Conservation (phyloP, 2,113 vertebrate genomes). For the Monarcha castaneiventris region DNA sequence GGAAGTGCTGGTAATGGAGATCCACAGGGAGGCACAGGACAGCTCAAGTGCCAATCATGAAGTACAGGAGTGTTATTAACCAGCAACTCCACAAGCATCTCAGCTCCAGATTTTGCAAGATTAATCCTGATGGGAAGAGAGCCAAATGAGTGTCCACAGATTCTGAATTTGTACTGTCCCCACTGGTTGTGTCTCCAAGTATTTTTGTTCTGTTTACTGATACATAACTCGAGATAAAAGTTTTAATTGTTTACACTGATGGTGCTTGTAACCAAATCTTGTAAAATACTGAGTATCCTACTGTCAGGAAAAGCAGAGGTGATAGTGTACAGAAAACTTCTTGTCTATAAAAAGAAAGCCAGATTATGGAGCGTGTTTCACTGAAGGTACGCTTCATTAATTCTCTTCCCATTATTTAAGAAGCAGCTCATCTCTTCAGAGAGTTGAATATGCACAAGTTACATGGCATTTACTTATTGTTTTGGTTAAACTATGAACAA, state of each 20-base stretch:
- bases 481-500: conserved; percentile 1
- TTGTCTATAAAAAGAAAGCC: background rate
- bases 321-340: background rate
- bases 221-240: background rate
- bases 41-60: background rate
- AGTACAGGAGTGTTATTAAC: background rate
- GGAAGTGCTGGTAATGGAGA: background rate
- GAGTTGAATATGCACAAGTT: background rate
- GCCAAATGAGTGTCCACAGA: background rate
- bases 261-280: conserved; percentile 30
- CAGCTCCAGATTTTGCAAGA: background rate
- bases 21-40: background rate
- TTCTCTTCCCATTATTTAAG: background rate
- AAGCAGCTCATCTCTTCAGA: background rate
- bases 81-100: background rate
- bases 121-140: background rate
- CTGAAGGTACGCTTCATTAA: background rate
- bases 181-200: background rate
- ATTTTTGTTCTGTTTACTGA: background rate
- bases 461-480: background rate
- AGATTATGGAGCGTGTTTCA: background rate
- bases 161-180: background rate
- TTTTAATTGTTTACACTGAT: conserved; percentile 19
- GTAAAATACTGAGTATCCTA: background rate
- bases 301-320: background rate